These are phyloP conservation scores for Mesorhabditis sp. DNA, from an alignment of 2,888 invertebrate genomes.

Conservation along the genomic window DNA sequence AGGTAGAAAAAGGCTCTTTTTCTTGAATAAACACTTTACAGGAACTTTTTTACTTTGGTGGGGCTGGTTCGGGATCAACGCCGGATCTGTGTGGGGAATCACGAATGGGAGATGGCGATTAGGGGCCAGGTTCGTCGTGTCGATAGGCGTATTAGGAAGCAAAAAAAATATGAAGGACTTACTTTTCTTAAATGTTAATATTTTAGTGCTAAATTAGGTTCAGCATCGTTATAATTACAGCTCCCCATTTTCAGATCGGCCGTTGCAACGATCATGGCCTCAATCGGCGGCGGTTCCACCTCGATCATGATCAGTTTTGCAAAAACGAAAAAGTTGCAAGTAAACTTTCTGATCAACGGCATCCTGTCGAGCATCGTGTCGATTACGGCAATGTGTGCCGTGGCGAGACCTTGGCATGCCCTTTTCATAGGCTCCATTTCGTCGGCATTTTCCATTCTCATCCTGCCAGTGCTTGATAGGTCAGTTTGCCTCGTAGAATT, in stretches of 20 bases:
- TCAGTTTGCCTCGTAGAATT: not conserved
- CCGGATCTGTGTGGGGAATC: conserved; percentile 47
- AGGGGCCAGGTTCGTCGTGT: conserved; percentile 27
- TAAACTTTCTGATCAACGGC: conserved; percentile 43
- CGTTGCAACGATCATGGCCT: conserved; percentile 45
- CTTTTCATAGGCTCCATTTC: conserved; percentile 44
- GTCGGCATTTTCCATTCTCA: conserved; percentile 35
- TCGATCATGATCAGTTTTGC: conserved; percentile 45
- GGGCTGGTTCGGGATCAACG: conserved; percentile 52
- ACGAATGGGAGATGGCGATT: conserved; percentile 44
- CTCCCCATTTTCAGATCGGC: conserved; percentile 28
- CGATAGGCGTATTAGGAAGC: not conserved
- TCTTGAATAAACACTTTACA: conserved; percentile 11
- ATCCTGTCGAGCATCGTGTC: conserved; percentile 45
- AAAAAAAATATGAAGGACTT: not conserved
- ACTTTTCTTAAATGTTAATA: not conserved
- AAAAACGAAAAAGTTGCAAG: conserved; percentile 41
- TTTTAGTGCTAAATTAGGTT: not conserved
- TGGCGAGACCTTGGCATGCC: conserved; percentile 47
- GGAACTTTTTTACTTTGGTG: conserved; percentile 50
- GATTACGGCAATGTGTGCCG: conserved; percentile 45
- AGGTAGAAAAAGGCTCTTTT: conserved; percentile 18
- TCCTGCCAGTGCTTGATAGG: conserved; percentile 39
- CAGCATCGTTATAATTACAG: not conserved
- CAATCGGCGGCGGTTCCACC: conserved; percentile 54